Percentiles rank a stretch among this genome's conserved stretches.
Conservation (phyloP, 2,797 vertebrate species). For the Rhabdomys pumilio region DNA sequence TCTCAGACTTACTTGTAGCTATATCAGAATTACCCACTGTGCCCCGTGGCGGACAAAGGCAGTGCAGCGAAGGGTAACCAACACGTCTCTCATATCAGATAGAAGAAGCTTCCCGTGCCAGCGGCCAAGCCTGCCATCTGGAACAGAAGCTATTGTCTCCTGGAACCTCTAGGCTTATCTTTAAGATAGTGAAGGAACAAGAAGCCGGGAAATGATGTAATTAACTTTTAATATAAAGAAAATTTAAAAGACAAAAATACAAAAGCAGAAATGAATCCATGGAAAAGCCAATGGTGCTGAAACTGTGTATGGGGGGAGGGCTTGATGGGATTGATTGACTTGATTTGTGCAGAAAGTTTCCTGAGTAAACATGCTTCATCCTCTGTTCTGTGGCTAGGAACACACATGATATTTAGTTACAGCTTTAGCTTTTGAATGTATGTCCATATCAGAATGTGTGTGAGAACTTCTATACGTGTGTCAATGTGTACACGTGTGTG, state of each 20-base stretch:
- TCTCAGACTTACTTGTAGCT: background rate
- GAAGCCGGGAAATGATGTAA: background rate
- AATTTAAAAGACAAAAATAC: background rate
- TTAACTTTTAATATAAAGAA: background rate
- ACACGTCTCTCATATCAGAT: background rate
- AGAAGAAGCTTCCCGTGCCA: rapidly evolving
- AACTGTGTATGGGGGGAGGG: background rate
- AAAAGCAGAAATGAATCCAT: background rate
- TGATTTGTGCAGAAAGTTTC: background rate
- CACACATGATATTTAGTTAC: background rate
- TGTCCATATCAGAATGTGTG: too few species aligned
- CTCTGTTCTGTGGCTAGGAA: background rate
- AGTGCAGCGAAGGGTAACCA: too few species aligned
- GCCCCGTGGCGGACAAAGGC: background rate
- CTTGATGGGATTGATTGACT: background rate
- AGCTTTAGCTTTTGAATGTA: background rate
- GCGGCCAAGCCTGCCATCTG: background rate
- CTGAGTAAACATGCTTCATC: background rate
- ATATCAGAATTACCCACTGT: too few species aligned
- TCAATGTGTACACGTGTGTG: background rate
- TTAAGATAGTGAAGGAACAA: background rate
- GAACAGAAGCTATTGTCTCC: background rate
- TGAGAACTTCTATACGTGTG: background rate
- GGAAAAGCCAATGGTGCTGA: background rate
- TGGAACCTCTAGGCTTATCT: background rate